A percentile compares a stretch with the other conserved stretches of the same genome.
Conservation (phyloP, 2,888 invertebrate species). For the Heliothis peltigera region DNA sequence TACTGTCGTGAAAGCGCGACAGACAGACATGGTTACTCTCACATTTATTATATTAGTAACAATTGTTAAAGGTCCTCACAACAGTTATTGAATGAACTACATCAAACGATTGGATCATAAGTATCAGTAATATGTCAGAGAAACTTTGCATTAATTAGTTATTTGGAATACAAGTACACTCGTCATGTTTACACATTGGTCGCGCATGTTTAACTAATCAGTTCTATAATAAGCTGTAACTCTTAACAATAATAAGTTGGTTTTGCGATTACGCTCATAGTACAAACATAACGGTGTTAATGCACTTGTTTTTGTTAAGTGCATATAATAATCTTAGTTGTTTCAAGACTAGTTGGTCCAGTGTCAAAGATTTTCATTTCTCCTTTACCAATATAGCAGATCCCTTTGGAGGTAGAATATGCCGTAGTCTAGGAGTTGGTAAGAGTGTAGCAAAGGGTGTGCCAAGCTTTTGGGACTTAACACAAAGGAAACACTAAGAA, state of each 20-base stretch:
- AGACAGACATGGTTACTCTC: too few species aligned
- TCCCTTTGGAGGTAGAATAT: too few species aligned
- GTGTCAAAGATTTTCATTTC: too few species aligned
- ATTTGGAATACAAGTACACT: slow-evolving; percentile 18
- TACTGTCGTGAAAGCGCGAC: too few species aligned
- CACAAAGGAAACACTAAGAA: too few species aligned
- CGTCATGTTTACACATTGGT: slow-evolving; percentile 10
- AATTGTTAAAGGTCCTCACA: slow-evolving; percentile 8
- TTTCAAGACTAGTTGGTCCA: too few species aligned
- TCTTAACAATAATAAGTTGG: slow-evolving; percentile 15
- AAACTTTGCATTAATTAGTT: slow-evolving; percentile 10
- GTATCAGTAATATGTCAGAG: neutral
- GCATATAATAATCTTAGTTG: neutral
- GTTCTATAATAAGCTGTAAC: slow-evolving; percentile 10
- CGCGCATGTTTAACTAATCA: slow-evolving; percentile 20
- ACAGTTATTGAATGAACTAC: slow-evolving; percentile 15
- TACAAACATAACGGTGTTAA: slow-evolving; percentile 15
- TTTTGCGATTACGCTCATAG: slow-evolving; percentile 8
- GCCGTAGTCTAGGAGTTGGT: too few species aligned
- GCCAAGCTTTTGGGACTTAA: too few species aligned
- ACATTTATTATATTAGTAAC: too few species aligned
- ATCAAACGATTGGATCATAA: slow-evolving; percentile 21
- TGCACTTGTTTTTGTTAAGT: neutral
- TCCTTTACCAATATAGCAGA: too few species aligned
- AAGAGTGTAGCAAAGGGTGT: too few species aligned